Base-by-base conservation (phyloP, 2,888 invertebrate species). In the Carterocephalus palaemon region DNA sequence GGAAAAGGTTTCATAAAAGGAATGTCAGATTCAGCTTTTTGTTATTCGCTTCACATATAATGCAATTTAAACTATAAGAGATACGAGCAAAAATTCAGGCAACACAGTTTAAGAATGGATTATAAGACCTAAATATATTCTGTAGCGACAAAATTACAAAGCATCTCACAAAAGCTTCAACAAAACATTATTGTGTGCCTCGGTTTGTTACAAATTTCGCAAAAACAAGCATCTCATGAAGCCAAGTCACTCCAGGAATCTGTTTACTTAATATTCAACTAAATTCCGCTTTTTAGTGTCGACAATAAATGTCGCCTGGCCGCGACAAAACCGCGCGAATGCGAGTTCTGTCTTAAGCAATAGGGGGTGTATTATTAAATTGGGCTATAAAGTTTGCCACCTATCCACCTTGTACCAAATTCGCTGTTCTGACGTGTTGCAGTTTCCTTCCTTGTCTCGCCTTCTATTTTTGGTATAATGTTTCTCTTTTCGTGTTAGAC, bases 181-280 rank as follows among this genome's bases (percentile, higher is more conserved):
- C 62, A 71, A 70, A 74, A 70, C 69, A 63, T 28, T 47, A 46
- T 45, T 31, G 51, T 56, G 56, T 53, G 57, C 64, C 54, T 54
- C 53, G 38, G 56, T 56, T 61, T 56, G 59, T 34, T 34, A 34
- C 13, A 34, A 26, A 34, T 42, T 34, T 28, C 46, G 59, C 67
- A 76, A 80, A 78, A 80, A 77, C 68, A 57, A 49, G 52, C 70
- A 69, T 70, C 62, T 68, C 67, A 64, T 64, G 66, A 67, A 63
- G 48, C 51, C 52, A 52, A 50, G 55, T 54, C 59, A 53, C 60
- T 56, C 63, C 42, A 49, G 57, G 60, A 53, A 56, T 57, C 57
- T 61, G 60, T 63, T 65, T 70, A 70, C 71, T 59, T 52, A 59
- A 52, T 54, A 75, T 75, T 76, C 70, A 64, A 61, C 58, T 60